Conservation (phyloP, 2,797 vertebrate species). For the Gallinago stenura region DNA sequence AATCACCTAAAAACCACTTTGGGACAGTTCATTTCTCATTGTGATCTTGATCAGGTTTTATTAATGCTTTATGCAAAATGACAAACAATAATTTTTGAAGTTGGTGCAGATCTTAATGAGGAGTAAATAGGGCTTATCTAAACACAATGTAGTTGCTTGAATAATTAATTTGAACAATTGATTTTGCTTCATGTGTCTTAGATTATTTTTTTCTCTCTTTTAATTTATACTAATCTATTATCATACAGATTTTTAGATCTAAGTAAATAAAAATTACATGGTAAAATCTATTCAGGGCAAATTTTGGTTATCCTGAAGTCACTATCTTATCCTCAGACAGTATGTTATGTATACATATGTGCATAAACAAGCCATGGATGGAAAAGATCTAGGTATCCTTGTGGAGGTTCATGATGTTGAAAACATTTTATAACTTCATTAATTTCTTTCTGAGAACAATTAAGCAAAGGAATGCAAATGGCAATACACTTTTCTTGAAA, state of each 20-base stretch:
- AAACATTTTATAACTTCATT: background rate
- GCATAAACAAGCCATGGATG: accelerated
- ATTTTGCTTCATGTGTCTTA: background rate
- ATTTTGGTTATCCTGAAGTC: background rate
- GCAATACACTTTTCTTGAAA: background rate
- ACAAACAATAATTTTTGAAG: background rate
- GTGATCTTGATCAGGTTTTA: background rate
- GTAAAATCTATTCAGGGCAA: background rate
- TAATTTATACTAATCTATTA: background rate
- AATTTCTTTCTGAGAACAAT: background rate
- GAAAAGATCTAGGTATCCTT: background rate
- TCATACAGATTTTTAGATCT: background rate
- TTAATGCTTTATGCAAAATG: background rate
- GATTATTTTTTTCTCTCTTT: background rate
- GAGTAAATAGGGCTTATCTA: background rate
- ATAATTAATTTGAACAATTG: background rate
- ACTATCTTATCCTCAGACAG: background rate
- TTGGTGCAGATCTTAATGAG: background rate
- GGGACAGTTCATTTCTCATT: background rate
- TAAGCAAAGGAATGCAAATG: background rate
- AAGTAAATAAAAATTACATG: background rate
- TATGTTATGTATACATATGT: background rate
- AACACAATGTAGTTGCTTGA: background rate
- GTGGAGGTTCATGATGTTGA: background rate
- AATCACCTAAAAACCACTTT: background rate